phyloP scores from a whole-genome alignment of 2,888 invertebrate genomes.

The Nephrotoma appendiculata region DNA sequence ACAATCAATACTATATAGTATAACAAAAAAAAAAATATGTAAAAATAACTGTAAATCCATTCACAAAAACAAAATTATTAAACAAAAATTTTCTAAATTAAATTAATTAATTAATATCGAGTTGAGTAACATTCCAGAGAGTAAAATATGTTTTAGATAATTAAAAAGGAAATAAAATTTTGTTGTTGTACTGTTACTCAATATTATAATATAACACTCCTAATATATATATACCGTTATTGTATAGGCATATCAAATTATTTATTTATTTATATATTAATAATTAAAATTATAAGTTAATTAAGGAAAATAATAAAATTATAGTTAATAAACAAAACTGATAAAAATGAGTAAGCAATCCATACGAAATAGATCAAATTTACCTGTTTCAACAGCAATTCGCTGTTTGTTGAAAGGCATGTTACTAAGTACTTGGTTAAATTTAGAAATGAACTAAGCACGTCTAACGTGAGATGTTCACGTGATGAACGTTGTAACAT shows the following conservation, averaged over 20 bases:
- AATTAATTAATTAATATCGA: background rate
- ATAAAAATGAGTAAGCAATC: background rate
- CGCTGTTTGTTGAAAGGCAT: conserved; percentile 83
- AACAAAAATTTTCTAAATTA: background rate
- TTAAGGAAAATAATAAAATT: background rate
- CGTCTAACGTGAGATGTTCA: conserved; percentile 88
- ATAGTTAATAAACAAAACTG: background rate
- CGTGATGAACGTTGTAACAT: conserved; percentile 86
- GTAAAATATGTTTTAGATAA: background rate
- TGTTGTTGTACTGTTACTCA: background rate
- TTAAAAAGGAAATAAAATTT: background rate
- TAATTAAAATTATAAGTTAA: background rate
- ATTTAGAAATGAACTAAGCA: conserved; percentile 80
- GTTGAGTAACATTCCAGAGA: background rate
- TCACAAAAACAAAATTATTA: background rate
- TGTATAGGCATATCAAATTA: background rate
- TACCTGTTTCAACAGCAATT: conserved; percentile 84
- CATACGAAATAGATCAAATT: conserved; percentile 15
- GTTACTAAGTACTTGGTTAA: conserved; percentile 88
- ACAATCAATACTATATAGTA: background rate
- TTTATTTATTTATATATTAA: background rate
- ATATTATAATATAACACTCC: background rate
- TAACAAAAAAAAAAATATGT: background rate
- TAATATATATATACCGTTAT: background rate
- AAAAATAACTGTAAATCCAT: background rate